Conservation (phyloP, 2,888 invertebrate genomes). For the Abscondita cerata region DNA sequence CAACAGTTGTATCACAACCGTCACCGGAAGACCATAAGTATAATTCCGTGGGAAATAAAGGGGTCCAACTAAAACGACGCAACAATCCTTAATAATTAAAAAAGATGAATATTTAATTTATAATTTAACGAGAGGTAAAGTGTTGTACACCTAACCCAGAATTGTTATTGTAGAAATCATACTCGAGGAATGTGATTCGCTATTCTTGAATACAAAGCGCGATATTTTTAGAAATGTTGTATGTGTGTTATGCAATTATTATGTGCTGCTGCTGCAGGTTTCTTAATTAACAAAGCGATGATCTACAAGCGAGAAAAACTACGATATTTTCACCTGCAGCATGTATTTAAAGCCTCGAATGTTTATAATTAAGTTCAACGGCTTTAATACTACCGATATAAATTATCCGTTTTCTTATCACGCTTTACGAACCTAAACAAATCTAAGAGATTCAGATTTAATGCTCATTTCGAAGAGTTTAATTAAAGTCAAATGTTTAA, state of each 20-base stretch:
- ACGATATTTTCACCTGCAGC: too few relatives aligned
- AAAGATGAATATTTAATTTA: too few relatives aligned
- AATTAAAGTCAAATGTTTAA: slow-evolving; percentile 1
- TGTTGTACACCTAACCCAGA: slow-evolving; percentile 5
- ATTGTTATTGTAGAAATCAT: slow-evolving; percentile 7
- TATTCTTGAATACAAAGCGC: slow-evolving; percentile 8
- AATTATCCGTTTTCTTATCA: too few relatives aligned
- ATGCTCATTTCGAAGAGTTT: too few relatives aligned
- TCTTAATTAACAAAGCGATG: not conserved
- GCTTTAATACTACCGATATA: too few relatives aligned
- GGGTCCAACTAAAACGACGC: not conserved
- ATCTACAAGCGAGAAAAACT: too few relatives aligned
- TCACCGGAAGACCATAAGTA: slow-evolving; percentile 6
- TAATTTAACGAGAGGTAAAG: slow-evolving; percentile 1
- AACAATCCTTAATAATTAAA: not conserved
- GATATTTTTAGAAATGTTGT: slow-evolving; percentile 10
- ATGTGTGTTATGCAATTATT: slow-evolving; percentile 10
- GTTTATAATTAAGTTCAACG: too few relatives aligned
- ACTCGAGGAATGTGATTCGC: slow-evolving; percentile 2
- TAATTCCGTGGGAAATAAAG: slow-evolving; percentile 11
- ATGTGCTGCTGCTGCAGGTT: slow-evolving; percentile 5
- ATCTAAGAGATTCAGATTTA: too few relatives aligned
- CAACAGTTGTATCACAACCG: not conserved
- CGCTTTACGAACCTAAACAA: too few relatives aligned
- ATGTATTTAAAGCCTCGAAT: too few relatives aligned